Conservation (phyloP, 2,113 vertebrate species). For the Sinocyclocheilus anophthalmus region DNA sequence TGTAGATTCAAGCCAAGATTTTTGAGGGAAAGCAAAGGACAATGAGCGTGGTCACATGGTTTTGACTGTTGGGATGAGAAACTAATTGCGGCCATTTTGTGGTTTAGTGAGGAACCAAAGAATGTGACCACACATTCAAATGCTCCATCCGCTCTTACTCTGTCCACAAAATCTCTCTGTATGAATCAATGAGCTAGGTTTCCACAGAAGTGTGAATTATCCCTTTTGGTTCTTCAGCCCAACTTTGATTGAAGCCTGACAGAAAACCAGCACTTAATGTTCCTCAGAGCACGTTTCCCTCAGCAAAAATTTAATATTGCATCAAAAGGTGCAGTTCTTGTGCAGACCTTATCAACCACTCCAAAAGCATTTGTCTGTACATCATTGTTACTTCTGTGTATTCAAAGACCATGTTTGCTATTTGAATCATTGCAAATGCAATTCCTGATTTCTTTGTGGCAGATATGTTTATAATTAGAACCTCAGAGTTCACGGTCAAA, state of each 20-base stretch:
- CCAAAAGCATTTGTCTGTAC: background rate
- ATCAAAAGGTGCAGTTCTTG: conserved; percentile 24
- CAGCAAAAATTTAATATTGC: background rate
- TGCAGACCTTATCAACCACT: background rate
- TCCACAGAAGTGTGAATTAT: conserved; percentile 60
- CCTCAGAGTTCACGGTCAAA: background rate
- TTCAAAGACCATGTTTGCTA: background rate
- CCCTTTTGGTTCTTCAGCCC: conserved; percentile 26
- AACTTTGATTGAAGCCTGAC: conserved; percentile 40
- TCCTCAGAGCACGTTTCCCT: conserved; percentile 28
- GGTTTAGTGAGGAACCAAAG: conserved; percentile 58
- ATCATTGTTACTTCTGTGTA: background rate
- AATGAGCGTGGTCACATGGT: conserved; percentile 57
- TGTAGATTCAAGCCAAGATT: conserved; percentile 50
- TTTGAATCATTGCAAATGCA: background rate
- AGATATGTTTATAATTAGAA: background rate
- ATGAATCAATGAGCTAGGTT: conserved; percentile 49
- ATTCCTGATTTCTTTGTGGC: background rate
- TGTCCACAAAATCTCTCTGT: conserved; percentile 34
- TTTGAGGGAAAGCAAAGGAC: conserved; percentile 56
- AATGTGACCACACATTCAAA: conserved; percentile 55
- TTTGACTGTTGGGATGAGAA: conserved; percentile 56
- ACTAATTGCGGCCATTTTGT: conserved; percentile 63
- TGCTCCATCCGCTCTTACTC: background rate
- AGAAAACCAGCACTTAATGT: conserved; percentile 20